Percentiles rank a stretch among this genome's conserved stretches.
phyloP scores from a whole-genome alignment of 2,888 invertebrate species.

The Chalcis sispes region DNA sequence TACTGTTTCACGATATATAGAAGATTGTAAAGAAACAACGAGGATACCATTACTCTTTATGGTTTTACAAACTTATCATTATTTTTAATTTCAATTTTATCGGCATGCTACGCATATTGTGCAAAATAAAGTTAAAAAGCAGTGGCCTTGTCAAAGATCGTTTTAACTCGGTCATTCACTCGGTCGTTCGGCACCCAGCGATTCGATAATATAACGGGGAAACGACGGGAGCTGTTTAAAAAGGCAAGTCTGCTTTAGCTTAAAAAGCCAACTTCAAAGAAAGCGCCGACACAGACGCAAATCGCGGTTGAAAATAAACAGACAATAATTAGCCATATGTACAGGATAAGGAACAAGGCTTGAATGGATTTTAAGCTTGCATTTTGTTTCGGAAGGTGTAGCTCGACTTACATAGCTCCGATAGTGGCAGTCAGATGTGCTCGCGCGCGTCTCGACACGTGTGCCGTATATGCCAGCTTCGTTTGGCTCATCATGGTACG shows the following conservation, averaged over 20 bases:
- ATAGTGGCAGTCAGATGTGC: too few species aligned
- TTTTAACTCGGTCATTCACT: slow-evolving; percentile 13
- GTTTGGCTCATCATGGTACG: neutral
- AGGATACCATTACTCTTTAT: too few species aligned
- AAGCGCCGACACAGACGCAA: neutral
- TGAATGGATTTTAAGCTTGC: slow-evolving; percentile 13
- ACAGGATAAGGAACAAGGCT: slow-evolving; percentile 17
- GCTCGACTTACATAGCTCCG: too few species aligned
- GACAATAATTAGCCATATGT: neutral
- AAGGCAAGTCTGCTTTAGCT: neutral
- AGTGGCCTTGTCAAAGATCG: neutral
- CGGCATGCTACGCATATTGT: too few species aligned
- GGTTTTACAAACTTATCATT: too few species aligned
- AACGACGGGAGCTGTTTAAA: slow-evolving; percentile 6
- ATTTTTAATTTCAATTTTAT: too few species aligned
- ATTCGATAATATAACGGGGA: slow-evolving; percentile 23
- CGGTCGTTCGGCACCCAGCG: neutral
- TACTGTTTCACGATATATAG: too few species aligned
- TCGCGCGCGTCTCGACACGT: too few species aligned
- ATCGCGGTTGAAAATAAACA: slow-evolving; percentile 3
- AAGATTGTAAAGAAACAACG: too few species aligned
- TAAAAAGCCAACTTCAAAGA: neutral
- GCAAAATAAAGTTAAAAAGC: slow-evolving; percentile 1
- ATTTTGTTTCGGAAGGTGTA: too few species aligned
- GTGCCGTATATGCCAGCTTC: too few species aligned